A percentile compares a stretch with the other conserved stretches of the same genome.
These are phyloP conservation scores for Pterobdella sp. DNA, from an alignment of 2,888 invertebrate species.

Conservation along the genomic window DNA sequence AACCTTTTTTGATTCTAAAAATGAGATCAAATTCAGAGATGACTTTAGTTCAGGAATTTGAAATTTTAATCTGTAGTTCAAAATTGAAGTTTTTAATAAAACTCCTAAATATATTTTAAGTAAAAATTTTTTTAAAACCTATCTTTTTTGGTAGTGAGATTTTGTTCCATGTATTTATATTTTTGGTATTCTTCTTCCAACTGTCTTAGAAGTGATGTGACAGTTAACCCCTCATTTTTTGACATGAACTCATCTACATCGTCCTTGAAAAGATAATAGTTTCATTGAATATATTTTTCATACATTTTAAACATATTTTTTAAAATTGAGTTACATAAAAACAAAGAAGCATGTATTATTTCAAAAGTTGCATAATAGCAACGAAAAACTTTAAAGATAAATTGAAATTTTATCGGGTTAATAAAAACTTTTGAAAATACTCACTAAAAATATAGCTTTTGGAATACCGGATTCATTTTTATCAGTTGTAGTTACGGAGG, in stretches of 20 bases:
- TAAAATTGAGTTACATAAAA: no score
- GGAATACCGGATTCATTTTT: slow-evolving; percentile 34
- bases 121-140: slow-evolving; percentile 52
- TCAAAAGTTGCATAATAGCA: not conserved
- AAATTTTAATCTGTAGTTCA: slow-evolving; percentile 65
- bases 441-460: slow-evolving; percentile 36
- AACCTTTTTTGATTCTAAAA: slow-evolving; percentile 69
- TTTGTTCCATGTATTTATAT: slow-evolving; percentile 94
- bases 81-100: not conserved
- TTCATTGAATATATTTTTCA: no score
- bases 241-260: slow-evolving; percentile 91
- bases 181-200: slow-evolving; percentile 89
- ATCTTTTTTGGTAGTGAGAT: slow-evolving; percentile 74
- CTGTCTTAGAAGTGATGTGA: slow-evolving; percentile 73
- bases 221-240: slow-evolving; percentile 68
- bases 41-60: slow-evolving; percentile 91
- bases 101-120: not conserved
- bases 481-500: slow-evolving; percentile 25
- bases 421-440: slow-evolving; percentile 8
- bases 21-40: slow-evolving; percentile 81
- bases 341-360: not conserved
- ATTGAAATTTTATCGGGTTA: not conserved
- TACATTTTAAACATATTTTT: no score
- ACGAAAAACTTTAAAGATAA: not conserved
- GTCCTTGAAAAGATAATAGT: slow-evolving; percentile 55